Evolutionary conservation across 1,140 invertebrate species (phyloP).

Genomic region (Physella acuta): DNA sequence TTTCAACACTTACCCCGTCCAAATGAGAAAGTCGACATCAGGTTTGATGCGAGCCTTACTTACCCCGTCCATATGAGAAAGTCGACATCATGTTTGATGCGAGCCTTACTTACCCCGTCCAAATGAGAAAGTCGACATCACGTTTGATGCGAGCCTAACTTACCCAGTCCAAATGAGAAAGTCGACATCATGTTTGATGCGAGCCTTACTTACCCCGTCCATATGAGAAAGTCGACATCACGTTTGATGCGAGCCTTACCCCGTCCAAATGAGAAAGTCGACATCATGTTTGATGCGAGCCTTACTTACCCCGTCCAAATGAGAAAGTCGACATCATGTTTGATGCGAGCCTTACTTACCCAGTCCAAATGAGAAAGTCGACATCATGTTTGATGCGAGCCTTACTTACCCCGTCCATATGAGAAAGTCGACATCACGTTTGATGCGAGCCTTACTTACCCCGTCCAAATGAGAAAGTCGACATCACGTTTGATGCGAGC

Average conservation of each 20-base stretch:
- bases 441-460: background rate
- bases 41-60: conserved; percentile 74
- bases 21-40: conserved; percentile 11
- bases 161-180: conserved; percentile 15
- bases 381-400: background rate
- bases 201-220: background rate
- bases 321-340: background rate
- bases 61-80: conserved; percentile 20
- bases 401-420: too few relatives aligned
- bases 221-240: background rate
- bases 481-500: too few relatives aligned
- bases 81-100: conserved; percentile 2
- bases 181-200: conserved; percentile 2
- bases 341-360: background rate
- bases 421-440: too few relatives aligned
- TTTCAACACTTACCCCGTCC: conserved; percentile 2
- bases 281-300: background rate
- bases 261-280: conserved; percentile 13
- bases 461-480: background rate
- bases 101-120: background rate
- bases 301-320: background rate
- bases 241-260: background rate
- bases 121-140: background rate
- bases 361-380: conserved; percentile 14
- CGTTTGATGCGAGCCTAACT: background rate